phyloP scores from a whole-genome alignment of 2,888 invertebrate species.

The Cheilosia impressa region DNA sequence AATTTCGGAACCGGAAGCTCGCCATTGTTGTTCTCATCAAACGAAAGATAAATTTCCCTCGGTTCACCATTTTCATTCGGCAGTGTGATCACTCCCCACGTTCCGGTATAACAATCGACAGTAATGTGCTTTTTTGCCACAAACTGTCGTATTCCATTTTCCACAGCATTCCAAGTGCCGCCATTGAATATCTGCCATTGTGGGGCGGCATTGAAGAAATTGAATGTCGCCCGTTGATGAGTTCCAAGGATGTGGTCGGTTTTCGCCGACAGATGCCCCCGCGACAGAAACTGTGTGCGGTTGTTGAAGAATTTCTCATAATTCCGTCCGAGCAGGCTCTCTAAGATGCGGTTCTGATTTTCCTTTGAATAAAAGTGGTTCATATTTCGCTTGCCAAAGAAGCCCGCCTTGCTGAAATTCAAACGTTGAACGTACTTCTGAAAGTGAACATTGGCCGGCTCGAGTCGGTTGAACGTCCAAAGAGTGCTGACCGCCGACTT shows the following conservation, averaged over 20 bases:
- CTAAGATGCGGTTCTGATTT: slow-evolving; percentile 80
- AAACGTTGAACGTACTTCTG: slow-evolving; percentile 82
- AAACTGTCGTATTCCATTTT: slow-evolving; percentile 84
- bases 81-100: slow-evolving; percentile 85
- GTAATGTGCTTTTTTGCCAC: slow-evolving; percentile 80
- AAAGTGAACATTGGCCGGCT: slow-evolving; percentile 83
- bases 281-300: slow-evolving; percentile 80
- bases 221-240: slow-evolving; percentile 85
- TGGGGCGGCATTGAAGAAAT: slow-evolving; percentile 85
- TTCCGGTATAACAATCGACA: slow-evolving; percentile 85
- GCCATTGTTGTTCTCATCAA: slow-evolving; percentile 79
- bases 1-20: slow-evolving; percentile 85
- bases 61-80: slow-evolving; percentile 82
- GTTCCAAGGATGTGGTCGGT: slow-evolving; percentile 84
- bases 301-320: slow-evolving; percentile 77
- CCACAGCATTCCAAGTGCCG: slow-evolving; percentile 85
- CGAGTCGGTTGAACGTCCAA: slow-evolving; percentile 81
- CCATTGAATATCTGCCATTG: slow-evolving; percentile 86
- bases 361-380: slow-evolving; percentile 80
- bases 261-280: slow-evolving; percentile 85
- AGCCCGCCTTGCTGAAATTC: slow-evolving; percentile 80
- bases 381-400: slow-evolving; percentile 80
- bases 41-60: slow-evolving; percentile 81
- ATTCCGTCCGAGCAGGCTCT: slow-evolving; percentile 78
- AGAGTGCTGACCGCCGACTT: slow-evolving; percentile 80